Base-by-base conservation (phyloP, 2,113 vertebrate genomes). In the Neolamprologus caudopunctatus region DNA sequence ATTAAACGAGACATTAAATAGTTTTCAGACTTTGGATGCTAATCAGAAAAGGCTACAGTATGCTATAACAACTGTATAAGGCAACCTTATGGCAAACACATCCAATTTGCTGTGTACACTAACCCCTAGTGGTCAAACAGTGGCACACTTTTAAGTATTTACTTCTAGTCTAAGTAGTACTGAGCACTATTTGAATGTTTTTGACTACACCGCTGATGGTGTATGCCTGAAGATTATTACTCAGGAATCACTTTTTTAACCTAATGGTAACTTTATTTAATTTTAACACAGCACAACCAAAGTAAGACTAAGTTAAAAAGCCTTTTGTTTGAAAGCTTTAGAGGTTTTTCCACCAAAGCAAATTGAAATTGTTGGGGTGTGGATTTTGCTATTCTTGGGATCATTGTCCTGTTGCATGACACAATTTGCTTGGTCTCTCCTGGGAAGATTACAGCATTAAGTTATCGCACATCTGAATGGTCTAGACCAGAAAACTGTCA, bases 371-470 rank as follows among this genome's bases (percentile, higher is more conserved):
- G 17, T 66, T 66, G 61, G 19, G 61, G 9, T 3, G 31, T 66
- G 61, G 17, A 35, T 66, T 66, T 66, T 66, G 61, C 31, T 35
- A 11, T 35, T 35, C 61, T 66, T 66, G 66, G 37, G 66, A 14
- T 71, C n/a, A 71, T 24, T 71, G 66, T 71, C 37, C 66, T 71
- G 12, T 71, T 71, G 35, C 66, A 24, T 71, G 66, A 42, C 5
- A 2, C 35, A 42, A 5, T 58, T 58, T 61, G 51, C 51, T 11
- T 53, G 51, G n/a, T 53, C 51, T 11, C 9, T 53, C 53, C 53
- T 54, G 53, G n/a, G 53, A 54, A 54, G 47, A 47, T 50, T 50
- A 50, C 17, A 50, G 53, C 53, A 54, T 54, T 54, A 54, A 54
- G n/a, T 54, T 54, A 24, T 21, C 9, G 1, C 51, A 21, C n/a